A percentile compares a stretch with the other conserved stretches of the same genome.
Conservation (phyloP, 2,113 vertebrate genomes). For the Corythaeola cristata region DNA sequence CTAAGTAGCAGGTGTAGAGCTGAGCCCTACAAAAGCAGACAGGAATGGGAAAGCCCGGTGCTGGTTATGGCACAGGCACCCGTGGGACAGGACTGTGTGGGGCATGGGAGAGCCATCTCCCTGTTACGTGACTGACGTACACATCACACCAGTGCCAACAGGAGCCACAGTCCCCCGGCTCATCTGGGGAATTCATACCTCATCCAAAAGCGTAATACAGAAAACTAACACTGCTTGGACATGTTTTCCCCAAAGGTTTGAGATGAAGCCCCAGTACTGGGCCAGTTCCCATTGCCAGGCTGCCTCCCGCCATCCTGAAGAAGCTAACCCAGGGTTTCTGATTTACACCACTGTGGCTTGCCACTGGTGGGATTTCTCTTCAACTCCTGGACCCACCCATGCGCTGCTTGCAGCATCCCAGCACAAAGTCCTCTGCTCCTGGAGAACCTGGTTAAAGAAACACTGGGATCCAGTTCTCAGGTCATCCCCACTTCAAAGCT, state of each 20-base stretch:
- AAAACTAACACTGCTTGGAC: background rate
- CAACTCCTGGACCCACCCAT: background rate
- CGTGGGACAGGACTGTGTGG: background rate
- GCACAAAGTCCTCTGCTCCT: background rate
- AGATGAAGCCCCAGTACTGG: background rate
- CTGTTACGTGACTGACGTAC: background rate
- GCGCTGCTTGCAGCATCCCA: background rate
- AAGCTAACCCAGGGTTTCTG: background rate
- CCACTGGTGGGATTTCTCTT: background rate
- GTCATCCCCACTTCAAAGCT: background rate
- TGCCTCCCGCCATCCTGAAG: background rate
- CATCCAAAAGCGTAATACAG: background rate
- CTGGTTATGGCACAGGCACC: background rate
- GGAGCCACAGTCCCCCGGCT: background rate
- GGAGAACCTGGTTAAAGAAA: background rate
- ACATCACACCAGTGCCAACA: background rate
- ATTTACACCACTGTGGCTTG: background rate
- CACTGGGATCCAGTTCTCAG: background rate
- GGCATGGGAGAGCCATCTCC: accelerated
- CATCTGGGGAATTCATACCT: background rate
- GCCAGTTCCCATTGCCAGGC: background rate
- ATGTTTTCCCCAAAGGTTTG: background rate
- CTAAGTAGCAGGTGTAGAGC: background rate
- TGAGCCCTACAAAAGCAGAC: background rate
- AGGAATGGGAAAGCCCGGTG: accelerated